phyloP scores from a whole-genome alignment of 92 coral and sea anemone genomes.

The Phymanthus crucifer region DNA sequence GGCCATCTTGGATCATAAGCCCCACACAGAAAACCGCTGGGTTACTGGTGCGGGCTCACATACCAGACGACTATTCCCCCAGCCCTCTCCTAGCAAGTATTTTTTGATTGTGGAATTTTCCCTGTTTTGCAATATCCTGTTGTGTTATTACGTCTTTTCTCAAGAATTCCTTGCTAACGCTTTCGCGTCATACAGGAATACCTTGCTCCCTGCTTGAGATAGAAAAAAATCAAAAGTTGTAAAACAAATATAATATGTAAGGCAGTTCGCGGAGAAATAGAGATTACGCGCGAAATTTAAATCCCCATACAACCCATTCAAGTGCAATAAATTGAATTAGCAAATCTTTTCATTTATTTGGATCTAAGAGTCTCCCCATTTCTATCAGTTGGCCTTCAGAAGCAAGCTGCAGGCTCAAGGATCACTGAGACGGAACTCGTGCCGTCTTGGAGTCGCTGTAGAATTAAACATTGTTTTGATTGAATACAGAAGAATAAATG shows the following conservation, averaged over 20 bases:
- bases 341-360: neutral
- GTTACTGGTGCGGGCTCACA: neutral
- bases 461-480: neutral
- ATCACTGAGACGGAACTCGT: neutral
- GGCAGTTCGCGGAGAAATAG: neutral
- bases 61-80: neutral
- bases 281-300: neutral
- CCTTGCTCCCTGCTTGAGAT: neutral
- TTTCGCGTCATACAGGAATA: neutral
- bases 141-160: neutral
- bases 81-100: neutral
- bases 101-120: neutral
- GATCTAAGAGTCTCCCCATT: neutral
- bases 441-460: neutral
- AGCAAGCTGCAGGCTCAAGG: neutral
- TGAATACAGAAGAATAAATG: neutral
- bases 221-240: neutral
- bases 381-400: neutral
- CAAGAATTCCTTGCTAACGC: neutral
- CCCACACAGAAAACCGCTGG: neutral
- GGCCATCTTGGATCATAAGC: constrained; percentile 54
- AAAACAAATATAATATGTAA: too few species aligned
- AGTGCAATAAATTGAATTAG: neutral
- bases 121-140: neutral
- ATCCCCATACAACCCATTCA: neutral